Evolutionary conservation across 2,113 vertebrate species (phyloP).

Genomic region (Glaucomys volans): DNA sequence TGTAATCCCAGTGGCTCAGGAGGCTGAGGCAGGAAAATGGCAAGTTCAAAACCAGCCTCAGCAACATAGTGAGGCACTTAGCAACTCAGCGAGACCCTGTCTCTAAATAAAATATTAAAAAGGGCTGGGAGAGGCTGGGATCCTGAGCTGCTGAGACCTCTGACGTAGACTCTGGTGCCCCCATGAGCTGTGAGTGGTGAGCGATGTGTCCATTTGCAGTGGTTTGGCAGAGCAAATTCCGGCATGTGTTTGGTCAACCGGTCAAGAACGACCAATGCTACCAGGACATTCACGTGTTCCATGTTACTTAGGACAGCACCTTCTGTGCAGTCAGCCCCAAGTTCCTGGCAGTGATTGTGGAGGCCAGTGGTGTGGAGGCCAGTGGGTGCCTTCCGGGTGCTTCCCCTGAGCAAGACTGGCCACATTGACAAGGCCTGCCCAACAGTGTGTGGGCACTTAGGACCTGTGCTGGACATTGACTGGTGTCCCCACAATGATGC

Average conservation of each 20-base stretch:
- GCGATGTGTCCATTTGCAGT: slow-evolving; percentile 97
- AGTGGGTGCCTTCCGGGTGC: slow-evolving; percentile 95
- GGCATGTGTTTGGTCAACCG: slow-evolving; percentile 96
- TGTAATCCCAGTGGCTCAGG: too few relatives aligned
- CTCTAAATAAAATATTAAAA: too few relatives aligned
- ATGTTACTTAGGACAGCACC: slow-evolving; percentile 95
- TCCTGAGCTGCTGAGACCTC: too few relatives aligned
- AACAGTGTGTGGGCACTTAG: slow-evolving; percentile 94
- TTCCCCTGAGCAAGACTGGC: slow-evolving; percentile 94
- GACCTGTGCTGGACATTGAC: slow-evolving; percentile 95
- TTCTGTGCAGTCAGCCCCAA: slow-evolving; percentile 95
- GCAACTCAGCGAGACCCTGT: too few relatives aligned
- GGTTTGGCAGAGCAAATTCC: slow-evolving; percentile 97
- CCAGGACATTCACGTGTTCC: slow-evolving; percentile 95
- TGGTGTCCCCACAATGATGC: slow-evolving; percentile 96
- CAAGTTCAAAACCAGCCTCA: too few relatives aligned
- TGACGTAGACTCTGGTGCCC: too few relatives aligned
- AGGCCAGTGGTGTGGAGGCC: slow-evolving; percentile 94
- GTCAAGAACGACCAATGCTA: slow-evolving; percentile 96
- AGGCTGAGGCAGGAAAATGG: too few relatives aligned
- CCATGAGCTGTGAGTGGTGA: too few relatives aligned
- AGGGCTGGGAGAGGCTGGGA: too few relatives aligned
- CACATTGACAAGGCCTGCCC: slow-evolving; percentile 94
- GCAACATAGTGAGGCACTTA: too few relatives aligned
- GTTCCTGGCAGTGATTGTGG: slow-evolving; percentile 94